Evolutionary conservation across 2,797 vertebrate species (phyloP), one percentile per base, ranked within the genome.

Genomic region (Sebastes wilsoni): DNA sequence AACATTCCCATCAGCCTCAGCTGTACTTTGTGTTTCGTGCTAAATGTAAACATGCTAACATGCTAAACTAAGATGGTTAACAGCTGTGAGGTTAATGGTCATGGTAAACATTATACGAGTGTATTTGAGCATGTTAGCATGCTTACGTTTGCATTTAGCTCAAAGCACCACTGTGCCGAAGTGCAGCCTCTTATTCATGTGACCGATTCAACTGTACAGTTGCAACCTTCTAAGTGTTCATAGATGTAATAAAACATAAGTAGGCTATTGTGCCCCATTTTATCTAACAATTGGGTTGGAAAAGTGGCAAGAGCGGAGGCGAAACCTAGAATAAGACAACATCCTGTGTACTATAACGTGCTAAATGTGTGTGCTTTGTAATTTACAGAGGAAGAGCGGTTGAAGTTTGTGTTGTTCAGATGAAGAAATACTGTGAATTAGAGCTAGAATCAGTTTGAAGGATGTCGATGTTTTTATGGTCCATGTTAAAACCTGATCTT

Each of bases 321-420:
- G 6, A 65, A 81, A 14, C 8, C 27, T 82, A 74, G 71, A 81
- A 46, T 79, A 81, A 32, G 64, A 77, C 58, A 60, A 22, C 52
- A 75, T 42, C 83, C 54, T 77, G 54, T 91, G 72, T 84, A 32
- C 46, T 77, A 52, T 91, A 22, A 75, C 10, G 70, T 91, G 59
- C 34, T 90, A 32, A 73, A 72, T 87, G 88, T 82, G 65, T 36
- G 60, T 80, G 72, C 38, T 67, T 73, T 82, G 70, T 72, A 25
- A 61, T 72, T 67, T 55, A 23, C 69, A 64, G 68, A 81, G 74
- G 66, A 66, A 72, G 30, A 27, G 34, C n/a, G 62, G n/a, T 42
- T 56, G 14, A 75, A 0, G 69, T 69, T 38, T 52, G 25, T 30
- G 72, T 72, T 70, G 68, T 80, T 81, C 32, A 65, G 46, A 42